A percentile compares a stretch with the other conserved stretches of the same genome.
These are phyloP conservation scores for Ophion ellenae DNA, from an alignment of 2,888 invertebrate genomes.

Conservation along the genomic window DNA sequence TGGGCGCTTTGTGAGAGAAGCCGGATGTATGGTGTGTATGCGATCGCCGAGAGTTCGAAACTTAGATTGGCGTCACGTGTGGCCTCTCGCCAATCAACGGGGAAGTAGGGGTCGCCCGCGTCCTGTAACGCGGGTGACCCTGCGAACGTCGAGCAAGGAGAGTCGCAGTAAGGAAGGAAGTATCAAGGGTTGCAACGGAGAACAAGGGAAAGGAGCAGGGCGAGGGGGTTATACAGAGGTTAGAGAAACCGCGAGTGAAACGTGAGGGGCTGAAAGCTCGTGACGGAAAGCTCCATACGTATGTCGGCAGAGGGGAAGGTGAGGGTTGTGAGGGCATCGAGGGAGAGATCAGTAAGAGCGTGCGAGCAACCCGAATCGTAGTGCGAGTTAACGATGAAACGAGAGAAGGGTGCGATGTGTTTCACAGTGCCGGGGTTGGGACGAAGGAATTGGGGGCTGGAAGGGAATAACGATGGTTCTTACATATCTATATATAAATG, in stretches of 20 bases:
- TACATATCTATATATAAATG: slow-evolving; percentile 18
- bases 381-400: slow-evolving; percentile 48
- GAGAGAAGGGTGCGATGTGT: slow-evolving; percentile 26
- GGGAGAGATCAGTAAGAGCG: slow-evolving; percentile 38
- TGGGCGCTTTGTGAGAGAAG: slow-evolving; percentile 17
- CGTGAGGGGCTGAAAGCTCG: slow-evolving; percentile 47
- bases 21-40: slow-evolving; percentile 40
- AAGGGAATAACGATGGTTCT: slow-evolving; percentile 30
- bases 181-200: slow-evolving; percentile 12
- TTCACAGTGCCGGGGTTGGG: slow-evolving; percentile 29
- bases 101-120: slow-evolving; percentile 37
- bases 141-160: slow-evolving; percentile 17
- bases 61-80: slow-evolving; percentile 80
- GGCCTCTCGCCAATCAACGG: slow-evolving; percentile 67
- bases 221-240: slow-evolving; percentile 38
- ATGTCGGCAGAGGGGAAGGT: neutral
- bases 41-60: slow-evolving; percentile 73
- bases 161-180: neutral
- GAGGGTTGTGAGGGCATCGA: neutral
- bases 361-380: slow-evolving; percentile 32
- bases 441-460: slow-evolving; percentile 37
- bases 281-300: slow-evolving; percentile 18
- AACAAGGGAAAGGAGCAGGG: slow-evolving; percentile 34
- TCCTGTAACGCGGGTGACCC: slow-evolving; percentile 30
- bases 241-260: slow-evolving; percentile 57